A percentile compares a stretch with the other conserved stretches of the same genome.
Conservation (phyloP, 1,140 invertebrate genomes). For the Conus ventricosus region DNA sequence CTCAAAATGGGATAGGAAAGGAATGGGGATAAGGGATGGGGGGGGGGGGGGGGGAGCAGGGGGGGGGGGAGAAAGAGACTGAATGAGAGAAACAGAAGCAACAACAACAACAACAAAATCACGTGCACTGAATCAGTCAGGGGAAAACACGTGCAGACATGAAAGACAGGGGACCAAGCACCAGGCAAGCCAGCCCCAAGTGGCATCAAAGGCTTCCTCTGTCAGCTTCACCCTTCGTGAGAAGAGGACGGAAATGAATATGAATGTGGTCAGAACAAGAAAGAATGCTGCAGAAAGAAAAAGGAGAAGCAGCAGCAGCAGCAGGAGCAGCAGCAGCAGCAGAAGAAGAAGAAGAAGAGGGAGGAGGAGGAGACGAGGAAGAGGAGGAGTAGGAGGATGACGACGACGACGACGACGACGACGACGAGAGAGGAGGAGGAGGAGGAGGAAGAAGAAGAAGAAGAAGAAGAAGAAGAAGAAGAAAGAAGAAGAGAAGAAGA, state of each 20-base stretch:
- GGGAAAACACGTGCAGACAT: too few relatives aligned
- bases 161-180: too few relatives aligned
- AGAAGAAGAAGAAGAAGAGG: not conserved
- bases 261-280: too few relatives aligned
- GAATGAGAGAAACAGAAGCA: constrained; percentile 1
- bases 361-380: not conserved
- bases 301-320: too few relatives aligned
- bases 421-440: not conserved
- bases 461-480: not conserved
- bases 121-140: too few relatives aligned
- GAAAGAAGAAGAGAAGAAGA: not conserved
- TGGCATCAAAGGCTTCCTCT: too few relatives aligned
- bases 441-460: not conserved
- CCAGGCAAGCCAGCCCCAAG: too few relatives aligned
- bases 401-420: not conserved
- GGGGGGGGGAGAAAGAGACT: not conserved
- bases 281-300: too few relatives aligned
- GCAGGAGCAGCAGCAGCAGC: too few relatives aligned
- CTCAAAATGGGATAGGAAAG: not conserved
- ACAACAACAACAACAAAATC: not conserved
- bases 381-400: not conserved
- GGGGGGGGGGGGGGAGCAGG: not conserved
- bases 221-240: too few relatives aligned
- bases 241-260: too few relatives aligned
- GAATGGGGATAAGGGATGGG: not conserved